Evolutionary conservation across 2,888 invertebrate genomes (phyloP), one percentile per base, ranked within the genome.

Genomic region (Lycophotia porphyrea): DNA sequence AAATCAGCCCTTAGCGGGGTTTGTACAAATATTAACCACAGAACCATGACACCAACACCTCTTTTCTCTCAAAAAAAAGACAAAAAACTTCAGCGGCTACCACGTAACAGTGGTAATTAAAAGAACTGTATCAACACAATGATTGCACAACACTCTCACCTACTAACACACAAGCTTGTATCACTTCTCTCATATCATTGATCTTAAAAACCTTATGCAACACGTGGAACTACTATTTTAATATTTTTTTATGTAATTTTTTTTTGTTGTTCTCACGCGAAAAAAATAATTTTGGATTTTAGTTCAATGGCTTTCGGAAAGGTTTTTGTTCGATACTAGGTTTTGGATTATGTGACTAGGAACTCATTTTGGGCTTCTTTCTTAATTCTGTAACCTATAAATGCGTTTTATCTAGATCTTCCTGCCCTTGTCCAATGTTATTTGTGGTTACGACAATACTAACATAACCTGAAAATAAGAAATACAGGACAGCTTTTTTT

Each of bases 91-190:
- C 15, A 11, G 5, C 36, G 36, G 27, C 61, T 27, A 52, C 55
- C 79, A 78, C 79, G 83, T 70, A 83, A 80, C 83, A 78, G 21
- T 15, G n/a, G 76, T 78, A 83, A 80, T 80, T 83, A 80, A 86
- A 84, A 84, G 55, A 76, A 66, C 52, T 70, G 49, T 73, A 76
- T 73, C 88, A 90, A 82, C 86, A 86, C 86, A 91, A 58, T 63
- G 55, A 55, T 79, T 79, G 52, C 71, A 44, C 52, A 80, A 80
- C 88, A 71, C 87, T 88, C 80, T 90, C 91, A 91, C 92, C 93
- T 84, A 93, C 90, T 93, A 88, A 92, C 93, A 93, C 83, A 91
- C 88, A 88, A 89, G 79, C 60, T 78, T 79, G 80, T 87, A 87
- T 85, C 82, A 80, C 79, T 79, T 77, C 78, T 61, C 60, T 21